Conservation (phyloP, 2,113 vertebrate species). For the Aegithalos caudatus region DNA sequence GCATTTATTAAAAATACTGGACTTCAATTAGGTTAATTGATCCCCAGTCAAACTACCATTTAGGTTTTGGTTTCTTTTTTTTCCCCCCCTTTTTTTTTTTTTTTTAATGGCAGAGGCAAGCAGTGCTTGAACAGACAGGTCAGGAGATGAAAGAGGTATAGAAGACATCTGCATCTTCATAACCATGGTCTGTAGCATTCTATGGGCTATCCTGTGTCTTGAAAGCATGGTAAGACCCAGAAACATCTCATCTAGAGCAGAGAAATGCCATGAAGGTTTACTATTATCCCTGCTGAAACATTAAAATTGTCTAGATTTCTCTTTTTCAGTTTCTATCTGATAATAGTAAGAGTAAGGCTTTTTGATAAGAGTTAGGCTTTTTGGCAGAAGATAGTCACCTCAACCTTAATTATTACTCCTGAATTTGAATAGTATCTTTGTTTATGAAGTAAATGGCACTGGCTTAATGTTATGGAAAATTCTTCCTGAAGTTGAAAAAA, state of each 20-base stretch:
- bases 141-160: neutral
- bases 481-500: neutral
- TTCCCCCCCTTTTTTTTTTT: too few relatives aligned
- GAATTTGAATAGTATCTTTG: constrained; percentile 13
- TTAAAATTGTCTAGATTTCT: neutral
- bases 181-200: neutral
- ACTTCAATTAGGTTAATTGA: neutral
- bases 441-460: neutral
- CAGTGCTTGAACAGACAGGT: neutral
- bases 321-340: neutral
- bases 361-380: neutral
- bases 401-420: neutral
- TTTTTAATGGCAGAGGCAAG: neutral
- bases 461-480: neutral
- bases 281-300: neutral
- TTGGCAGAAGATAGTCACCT: neutral
- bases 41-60: neutral
- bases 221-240: neutral
- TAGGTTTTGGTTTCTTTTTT: neutral
- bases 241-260: neutral
- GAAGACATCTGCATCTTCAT: neutral
- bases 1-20: neutral
- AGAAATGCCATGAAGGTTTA: neutral
- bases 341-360: neutral
- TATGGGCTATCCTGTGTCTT: neutral